Evolutionary conservation across 2,797 vertebrate genomes (phyloP).

Genomic region (Diplodus sargus): DNA sequence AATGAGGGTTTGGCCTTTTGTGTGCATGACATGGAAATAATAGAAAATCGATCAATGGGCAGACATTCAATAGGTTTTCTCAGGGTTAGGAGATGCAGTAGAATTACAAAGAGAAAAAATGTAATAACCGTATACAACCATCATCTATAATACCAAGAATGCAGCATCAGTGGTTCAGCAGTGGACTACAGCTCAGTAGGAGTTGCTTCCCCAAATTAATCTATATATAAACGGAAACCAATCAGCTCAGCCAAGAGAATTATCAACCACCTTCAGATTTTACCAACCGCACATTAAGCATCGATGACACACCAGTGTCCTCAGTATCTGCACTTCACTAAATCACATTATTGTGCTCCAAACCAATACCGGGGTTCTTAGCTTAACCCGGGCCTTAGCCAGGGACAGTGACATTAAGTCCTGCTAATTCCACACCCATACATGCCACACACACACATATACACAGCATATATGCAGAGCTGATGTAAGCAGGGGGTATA

Average conservation of each 20-base stretch:
- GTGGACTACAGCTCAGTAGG: conserved; percentile 15
- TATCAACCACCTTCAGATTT: conserved; percentile 54
- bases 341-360: conserved; percentile 63
- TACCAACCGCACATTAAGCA: conserved; percentile 45
- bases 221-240: conserved; percentile 48
- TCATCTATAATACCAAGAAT: conserved; percentile 1
- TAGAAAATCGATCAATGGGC: no score
- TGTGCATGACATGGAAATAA: no score
- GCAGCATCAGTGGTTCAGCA: conserved; percentile 19
- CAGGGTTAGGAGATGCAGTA: neutral
- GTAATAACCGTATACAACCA: neutral
- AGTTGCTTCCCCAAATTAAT: conserved; percentile 43
- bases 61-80: neutral
- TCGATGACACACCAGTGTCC: conserved; percentile 48
- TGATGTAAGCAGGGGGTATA: conserved; percentile 48
- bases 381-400: conserved; percentile 55
- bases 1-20: no score
- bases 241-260: conserved; percentile 50
- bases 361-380: conserved; percentile 54
- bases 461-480: conserved; percentile 31
- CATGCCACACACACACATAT: conserved; percentile 33
- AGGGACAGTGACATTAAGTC: conserved; percentile 75
- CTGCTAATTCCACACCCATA: conserved; percentile 67
- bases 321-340: conserved; percentile 41
- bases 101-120: neutral